Conservation (phyloP, 2,113 vertebrate genomes). For the Motacilla alba region DNA sequence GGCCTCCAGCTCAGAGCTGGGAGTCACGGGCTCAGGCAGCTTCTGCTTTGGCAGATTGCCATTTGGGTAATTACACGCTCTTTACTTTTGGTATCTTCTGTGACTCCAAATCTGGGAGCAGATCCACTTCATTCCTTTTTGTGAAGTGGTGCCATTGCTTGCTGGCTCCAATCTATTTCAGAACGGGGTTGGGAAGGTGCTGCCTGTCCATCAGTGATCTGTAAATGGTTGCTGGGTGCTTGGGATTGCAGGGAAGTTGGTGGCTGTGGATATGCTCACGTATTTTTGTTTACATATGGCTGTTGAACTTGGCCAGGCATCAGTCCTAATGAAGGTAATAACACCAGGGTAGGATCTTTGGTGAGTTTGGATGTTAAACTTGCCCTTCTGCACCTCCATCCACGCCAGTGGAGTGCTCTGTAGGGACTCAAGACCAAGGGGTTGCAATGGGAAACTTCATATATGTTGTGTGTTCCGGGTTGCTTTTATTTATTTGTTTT, state of each 20-base stretch:
- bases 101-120: background rate
- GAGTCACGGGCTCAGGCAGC: background rate
- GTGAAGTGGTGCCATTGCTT: background rate
- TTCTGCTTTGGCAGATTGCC: background rate
- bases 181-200: background rate
- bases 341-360: background rate
- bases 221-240: background rate
- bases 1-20: background rate
- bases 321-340: background rate
- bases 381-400: background rate
- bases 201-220: background rate
- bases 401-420: background rate
- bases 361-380: background rate
- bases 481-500: background rate
- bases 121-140: background rate
- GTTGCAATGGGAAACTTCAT: background rate
- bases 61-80: background rate
- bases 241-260: background rate
- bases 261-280: background rate
- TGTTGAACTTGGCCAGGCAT: background rate
- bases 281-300: background rate
- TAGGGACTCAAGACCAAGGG: background rate
- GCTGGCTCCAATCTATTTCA: accelerated
- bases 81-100: background rate
- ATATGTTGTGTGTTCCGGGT: background rate